Evolutionary conservation across 1,140 invertebrate species (phyloP).

Genomic region (Episyrphus balteatus): DNA sequence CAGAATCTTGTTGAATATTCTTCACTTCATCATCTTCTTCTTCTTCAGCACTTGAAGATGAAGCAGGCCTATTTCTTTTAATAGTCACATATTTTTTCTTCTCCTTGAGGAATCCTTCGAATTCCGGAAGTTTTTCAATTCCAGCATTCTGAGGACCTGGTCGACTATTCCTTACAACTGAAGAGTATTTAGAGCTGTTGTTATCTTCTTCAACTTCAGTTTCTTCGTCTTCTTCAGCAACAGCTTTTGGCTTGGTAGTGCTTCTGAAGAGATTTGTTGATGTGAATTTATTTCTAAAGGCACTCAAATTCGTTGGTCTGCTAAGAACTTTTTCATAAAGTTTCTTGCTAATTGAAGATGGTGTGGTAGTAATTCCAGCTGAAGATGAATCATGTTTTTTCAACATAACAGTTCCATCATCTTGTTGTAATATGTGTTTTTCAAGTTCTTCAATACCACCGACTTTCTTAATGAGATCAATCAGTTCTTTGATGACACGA

Average conservation of each 20-base stretch:
- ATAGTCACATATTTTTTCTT: slow-evolving; percentile 43
- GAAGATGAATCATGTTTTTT: slow-evolving; percentile 15
- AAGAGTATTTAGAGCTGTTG: slow-evolving; percentile 29
- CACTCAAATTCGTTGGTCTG: slow-evolving; percentile 30
- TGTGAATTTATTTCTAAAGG: slow-evolving; percentile 21
- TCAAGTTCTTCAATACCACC: slow-evolving; percentile 72
- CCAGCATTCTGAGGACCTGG: slow-evolving; percentile 61
- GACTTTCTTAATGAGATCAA: slow-evolving; percentile 73
- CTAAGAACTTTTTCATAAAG: slow-evolving; percentile 60
- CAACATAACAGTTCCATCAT: slow-evolving; percentile 28
- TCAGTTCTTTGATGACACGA: slow-evolving; percentile 70
- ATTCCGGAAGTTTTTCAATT: slow-evolving; percentile 43
- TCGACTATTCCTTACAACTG: slow-evolving; percentile 44
- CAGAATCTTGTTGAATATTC: background rate
- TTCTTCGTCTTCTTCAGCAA: slow-evolving; percentile 1
- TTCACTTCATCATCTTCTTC: slow-evolving; percentile 32
- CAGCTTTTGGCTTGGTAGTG: slow-evolving; percentile 1
- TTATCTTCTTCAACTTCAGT: background rate
- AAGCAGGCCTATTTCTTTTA: slow-evolving; percentile 35
- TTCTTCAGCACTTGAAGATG: slow-evolving; percentile 27
- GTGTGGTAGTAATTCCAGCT: slow-evolving; percentile 18
- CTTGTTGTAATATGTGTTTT: slow-evolving; percentile 55
- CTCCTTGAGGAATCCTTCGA: slow-evolving; percentile 39
- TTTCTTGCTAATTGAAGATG: slow-evolving; percentile 52
- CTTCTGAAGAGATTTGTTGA: slow-evolving; percentile 5